A percentile compares a stretch with the other conserved stretches of the same genome.
Evolutionary conservation across 2,113 vertebrate genomes (phyloP).

Genomic region (Pandion haliaetus): DNA sequence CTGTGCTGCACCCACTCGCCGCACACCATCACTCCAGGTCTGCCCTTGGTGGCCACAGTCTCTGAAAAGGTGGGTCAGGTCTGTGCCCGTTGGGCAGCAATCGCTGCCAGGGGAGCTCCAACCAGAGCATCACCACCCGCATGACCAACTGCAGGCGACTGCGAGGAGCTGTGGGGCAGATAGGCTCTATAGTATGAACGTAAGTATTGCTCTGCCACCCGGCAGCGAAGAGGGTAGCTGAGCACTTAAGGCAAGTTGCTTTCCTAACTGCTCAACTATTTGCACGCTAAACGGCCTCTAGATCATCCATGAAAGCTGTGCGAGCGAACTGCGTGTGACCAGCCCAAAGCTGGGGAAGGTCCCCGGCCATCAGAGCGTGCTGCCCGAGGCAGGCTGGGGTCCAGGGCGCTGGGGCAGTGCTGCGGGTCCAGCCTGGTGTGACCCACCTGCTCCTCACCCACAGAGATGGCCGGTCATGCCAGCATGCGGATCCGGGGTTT

Average conservation of each 20-base stretch:
- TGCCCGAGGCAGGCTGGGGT: not conserved
- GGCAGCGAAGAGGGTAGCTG: too few relatives aligned
- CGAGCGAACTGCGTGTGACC: accelerated
- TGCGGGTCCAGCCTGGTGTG: not conserved
- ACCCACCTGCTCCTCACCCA: accelerated
- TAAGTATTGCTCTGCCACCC: not conserved
- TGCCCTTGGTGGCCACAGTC: not conserved
- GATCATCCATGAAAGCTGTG: not conserved
- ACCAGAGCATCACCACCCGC: accelerated
- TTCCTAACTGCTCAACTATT: not conserved
- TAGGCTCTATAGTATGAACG: not conserved
- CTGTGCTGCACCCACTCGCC: accelerated
- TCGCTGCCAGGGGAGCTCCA: not conserved
- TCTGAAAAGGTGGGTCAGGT: accelerated
- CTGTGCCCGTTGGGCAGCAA: accelerated
- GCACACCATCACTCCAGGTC: accelerated
- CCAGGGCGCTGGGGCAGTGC: not conserved
- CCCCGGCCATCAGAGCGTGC: accelerated
- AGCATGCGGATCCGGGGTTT: accelerated
- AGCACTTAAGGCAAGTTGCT: too few relatives aligned
- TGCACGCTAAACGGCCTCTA: accelerated
- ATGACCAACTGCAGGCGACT: accelerated
- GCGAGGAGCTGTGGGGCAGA: not conserved
- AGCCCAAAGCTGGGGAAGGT: not conserved
- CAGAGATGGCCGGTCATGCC: accelerated